Conservation (phyloP, 2,113 vertebrate genomes). For the Fregata magnificens region DNA sequence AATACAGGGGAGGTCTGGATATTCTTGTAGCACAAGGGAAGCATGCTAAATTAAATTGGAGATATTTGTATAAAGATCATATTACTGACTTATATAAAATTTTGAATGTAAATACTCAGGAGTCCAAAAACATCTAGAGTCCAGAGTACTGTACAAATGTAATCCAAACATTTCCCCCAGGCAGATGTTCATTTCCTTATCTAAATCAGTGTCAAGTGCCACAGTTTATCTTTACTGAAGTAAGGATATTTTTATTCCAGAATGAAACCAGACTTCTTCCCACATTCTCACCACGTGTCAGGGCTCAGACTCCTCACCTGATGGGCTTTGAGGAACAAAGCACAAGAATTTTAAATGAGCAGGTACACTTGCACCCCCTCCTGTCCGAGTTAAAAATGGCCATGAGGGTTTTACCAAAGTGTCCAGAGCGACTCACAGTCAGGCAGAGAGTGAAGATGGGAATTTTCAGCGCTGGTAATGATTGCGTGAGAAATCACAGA, state of each 20-base stretch:
- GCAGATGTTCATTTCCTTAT: not conserved
- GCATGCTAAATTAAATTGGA: not conserved
- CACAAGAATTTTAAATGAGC: not conserved
- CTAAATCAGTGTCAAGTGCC: not conserved
- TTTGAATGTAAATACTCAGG: not conserved
- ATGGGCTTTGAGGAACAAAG: not conserved
- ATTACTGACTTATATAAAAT: not conserved
- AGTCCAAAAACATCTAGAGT: not conserved
- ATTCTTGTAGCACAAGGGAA: not conserved
- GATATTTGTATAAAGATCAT: not conserved
- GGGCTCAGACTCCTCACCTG: not conserved
- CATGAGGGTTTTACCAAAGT: not conserved
- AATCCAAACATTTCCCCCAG: not conserved
- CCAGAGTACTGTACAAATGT: not conserved
- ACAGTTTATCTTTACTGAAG: not conserved
- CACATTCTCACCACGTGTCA: not conserved
- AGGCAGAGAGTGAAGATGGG: not conserved
- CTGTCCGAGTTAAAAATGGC: not conserved
- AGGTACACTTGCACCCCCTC: not conserved
- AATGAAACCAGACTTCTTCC: not conserved
- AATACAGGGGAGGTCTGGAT: not conserved
- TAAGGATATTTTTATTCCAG: not conserved
- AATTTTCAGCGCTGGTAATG: not conserved
- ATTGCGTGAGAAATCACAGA: not conserved
- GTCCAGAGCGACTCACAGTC: not conserved